Base-by-base conservation (phyloP, 2,113 vertebrate genomes). In the Herpetotheres cachinnans region DNA sequence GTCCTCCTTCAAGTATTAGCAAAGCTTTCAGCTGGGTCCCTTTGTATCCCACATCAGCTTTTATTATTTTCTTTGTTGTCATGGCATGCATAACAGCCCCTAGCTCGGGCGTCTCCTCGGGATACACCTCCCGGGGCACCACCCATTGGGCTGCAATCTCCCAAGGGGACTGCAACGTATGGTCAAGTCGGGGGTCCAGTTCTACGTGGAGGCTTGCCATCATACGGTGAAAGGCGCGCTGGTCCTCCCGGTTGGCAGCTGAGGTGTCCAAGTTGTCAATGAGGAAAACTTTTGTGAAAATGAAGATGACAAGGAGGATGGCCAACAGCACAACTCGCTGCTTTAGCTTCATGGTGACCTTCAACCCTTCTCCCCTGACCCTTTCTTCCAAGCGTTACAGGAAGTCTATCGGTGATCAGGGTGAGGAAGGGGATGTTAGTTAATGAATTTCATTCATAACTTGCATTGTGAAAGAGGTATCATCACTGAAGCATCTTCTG, bases 131-230 rank as follows among this genome's bases (percentile, higher is more conserved):
- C 16, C 99, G 98, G 4, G 99, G 99, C 72, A 99, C 99, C 66
- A 99, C 99, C 99, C 99, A 99, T 32, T 99, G 99, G 44, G 99
- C 99, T 0, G 99, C 99, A 92, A 99, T 99, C 97, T 99, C 99
- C 99, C 99, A 99, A 2, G 99, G 99, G 42, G 99, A 99, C 97
- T 99, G 99, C 71, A 99, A 97, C 1, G 99, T 99, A 89, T 99
- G 99, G 38, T 99, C 99, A 52, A 99, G 98, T 9, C 98, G 98
- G 18, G 99, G 99, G 2, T 98, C 98, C 80, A 99, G 98, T 50
- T 98, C 98, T 47, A 99, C 96, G 8, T 95, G 96, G 63, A 99
- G 98, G 78, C 98, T 98, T 1, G 98, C 97, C 98, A 99, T 99
- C 99, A 99, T 99, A 46, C 99, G 99, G 63, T 99, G 99, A 89